A percentile compares a stretch with the other conserved stretches of the same genome.
These are phyloP conservation scores for Sinosuthora webbiana DNA, from an alignment of 2,113 vertebrate genomes.

Conservation along the genomic window DNA sequence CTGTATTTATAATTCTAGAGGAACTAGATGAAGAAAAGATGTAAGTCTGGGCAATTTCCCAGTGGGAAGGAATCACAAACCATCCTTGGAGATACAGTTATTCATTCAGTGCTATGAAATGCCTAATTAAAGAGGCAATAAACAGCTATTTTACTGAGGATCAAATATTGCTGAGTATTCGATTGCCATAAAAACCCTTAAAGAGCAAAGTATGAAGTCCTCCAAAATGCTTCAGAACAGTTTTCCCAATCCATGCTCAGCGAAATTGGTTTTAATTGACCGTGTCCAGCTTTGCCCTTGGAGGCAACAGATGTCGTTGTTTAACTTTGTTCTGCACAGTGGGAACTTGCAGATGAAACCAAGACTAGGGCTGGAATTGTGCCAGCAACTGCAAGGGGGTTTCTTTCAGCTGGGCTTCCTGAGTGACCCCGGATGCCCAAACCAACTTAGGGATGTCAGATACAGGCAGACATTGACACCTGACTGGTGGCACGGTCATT, in stretches of 20 bases:
- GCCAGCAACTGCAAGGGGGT: neutral
- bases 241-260: neutral
- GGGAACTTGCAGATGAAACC: neutral
- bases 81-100: slow-evolving; percentile 36
- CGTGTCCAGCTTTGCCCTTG: neutral
- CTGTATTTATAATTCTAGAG: slow-evolving; percentile 25
- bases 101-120: slow-evolving; percentile 55
- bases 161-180: slow-evolving; percentile 53
- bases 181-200: slow-evolving; percentile 26
- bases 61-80: slow-evolving; percentile 34
- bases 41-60: slow-evolving; percentile 39
- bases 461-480: rapidly evolving
- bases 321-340: neutral
- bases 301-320: neutral
- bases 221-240: neutral
- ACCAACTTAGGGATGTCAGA: neutral
- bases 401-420: neutral
- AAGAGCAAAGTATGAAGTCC: slow-evolving; percentile 35
- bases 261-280: slow-evolving; percentile 19
- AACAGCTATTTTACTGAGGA: slow-evolving; percentile 40
- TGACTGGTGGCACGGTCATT: neutral
- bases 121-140: slow-evolving; percentile 56
- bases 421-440: neutral
- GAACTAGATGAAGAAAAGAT: slow-evolving; percentile 18
- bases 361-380: neutral